phyloP scores from a whole-genome alignment of 1,140 invertebrate species.

The Nasonia longicornis region DNA sequence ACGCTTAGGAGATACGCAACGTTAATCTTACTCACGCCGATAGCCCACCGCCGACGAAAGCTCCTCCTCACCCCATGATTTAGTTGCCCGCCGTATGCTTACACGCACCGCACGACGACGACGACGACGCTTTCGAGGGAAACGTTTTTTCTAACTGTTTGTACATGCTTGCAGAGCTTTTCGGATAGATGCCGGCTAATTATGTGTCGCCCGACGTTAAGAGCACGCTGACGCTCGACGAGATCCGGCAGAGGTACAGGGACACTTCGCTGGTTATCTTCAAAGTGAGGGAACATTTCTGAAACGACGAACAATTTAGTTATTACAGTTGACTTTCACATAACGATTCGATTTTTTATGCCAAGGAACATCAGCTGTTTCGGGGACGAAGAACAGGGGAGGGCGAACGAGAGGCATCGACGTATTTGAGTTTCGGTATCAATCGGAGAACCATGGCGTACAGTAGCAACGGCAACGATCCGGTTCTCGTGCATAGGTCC shows the following conservation, averaged over 20 bases:
- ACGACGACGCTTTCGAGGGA: neutral
- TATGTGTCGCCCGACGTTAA: slow-evolving; percentile 58
- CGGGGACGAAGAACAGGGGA: neutral
- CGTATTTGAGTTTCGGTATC: slow-evolving; percentile 63
- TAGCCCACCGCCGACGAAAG: neutral
- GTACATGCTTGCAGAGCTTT: neutral
- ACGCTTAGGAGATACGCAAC: slow-evolving; percentile 50
- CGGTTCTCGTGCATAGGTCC: slow-evolving; percentile 62
- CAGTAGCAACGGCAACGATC: slow-evolving; percentile 66
- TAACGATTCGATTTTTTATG: slow-evolving; percentile 27
- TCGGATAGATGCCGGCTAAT: slow-evolving; percentile 58
- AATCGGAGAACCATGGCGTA: slow-evolving; percentile 65
- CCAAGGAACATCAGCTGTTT: slow-evolving; percentile 56
- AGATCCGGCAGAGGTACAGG: slow-evolving; percentile 61
- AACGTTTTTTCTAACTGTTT: neutral
- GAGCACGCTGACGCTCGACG: slow-evolving; percentile 53
- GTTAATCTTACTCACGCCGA: slow-evolving; percentile 48
- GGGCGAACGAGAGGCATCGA: slow-evolving; percentile 51
- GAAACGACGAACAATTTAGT: neutral
- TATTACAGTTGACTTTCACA: neutral
- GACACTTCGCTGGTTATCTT: slow-evolving; percentile 63
- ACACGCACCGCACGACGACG: neutral
- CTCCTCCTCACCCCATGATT: neutral
- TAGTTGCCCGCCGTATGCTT: neutral
- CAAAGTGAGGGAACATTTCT: slow-evolving; percentile 53